phyloP scores from a whole-genome alignment of 2,888 invertebrate species.

The Xestia rhomboidea region DNA sequence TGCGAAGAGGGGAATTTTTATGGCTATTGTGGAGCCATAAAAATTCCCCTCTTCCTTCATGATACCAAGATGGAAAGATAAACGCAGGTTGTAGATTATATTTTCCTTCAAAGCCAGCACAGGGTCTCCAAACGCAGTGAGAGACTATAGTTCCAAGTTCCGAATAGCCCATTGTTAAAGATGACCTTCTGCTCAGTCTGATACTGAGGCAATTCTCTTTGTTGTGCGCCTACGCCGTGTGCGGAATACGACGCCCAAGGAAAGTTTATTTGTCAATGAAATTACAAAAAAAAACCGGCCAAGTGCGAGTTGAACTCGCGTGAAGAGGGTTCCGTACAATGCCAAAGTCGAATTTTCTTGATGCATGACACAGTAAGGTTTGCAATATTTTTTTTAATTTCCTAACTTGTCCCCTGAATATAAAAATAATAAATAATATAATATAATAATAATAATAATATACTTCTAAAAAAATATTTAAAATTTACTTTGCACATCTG shows the following conservation, averaged over 20 bases:
- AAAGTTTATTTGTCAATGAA: conserved; percentile 68
- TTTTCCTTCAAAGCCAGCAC: background rate
- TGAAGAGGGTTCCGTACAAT: too few species aligned
- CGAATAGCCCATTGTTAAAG: conserved; percentile 30
- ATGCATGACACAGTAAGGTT: too few species aligned
- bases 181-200: conserved; percentile 38
- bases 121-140: background rate
- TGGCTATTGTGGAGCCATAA: background rate
- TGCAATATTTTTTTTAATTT: too few species aligned
- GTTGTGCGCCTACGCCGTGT: conserved; percentile 55
- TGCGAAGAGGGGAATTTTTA: background rate
- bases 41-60: too few species aligned
- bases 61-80: background rate
- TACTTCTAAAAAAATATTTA: too few species aligned
- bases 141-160: background rate
- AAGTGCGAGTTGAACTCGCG: too few species aligned
- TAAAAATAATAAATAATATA: too few species aligned
- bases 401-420: too few species aligned
- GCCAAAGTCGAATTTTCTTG: too few species aligned
- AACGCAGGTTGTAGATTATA: background rate
- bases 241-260: conserved; percentile 64
- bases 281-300: conserved; percentile 48
- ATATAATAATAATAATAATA: too few species aligned
- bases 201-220: conserved; percentile 39
- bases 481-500: too few species aligned